Base-by-base conservation (phyloP, 2,888 invertebrate genomes). In the Piscicola geometra region DNA sequence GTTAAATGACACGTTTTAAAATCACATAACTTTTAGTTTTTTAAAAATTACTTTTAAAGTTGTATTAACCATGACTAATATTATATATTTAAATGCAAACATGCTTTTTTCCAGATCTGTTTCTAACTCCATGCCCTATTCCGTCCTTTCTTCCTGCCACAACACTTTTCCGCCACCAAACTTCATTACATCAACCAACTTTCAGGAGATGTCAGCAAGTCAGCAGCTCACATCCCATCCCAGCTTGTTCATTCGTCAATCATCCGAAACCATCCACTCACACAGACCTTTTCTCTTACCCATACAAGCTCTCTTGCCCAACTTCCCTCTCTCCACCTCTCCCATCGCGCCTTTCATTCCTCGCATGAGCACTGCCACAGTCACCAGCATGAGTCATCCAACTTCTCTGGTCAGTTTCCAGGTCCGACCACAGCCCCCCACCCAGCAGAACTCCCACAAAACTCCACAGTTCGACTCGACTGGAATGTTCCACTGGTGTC, bases 401-500 rank as follows among this genome's bases (percentile, higher is more conserved):
- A 56, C 56, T 1, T 56, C 41, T 1, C 32, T 73, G 25, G 56
- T 73, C 33, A 73, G 73, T 30, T 28, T 21, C 41, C 73, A 56
- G n/a, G 67, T 67, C 21, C 3, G 30, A 5, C 18, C 32, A 33
- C 60, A 25, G 0, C 73, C 73, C n/a, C n/a, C 60, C 5, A 15
- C 21, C 60, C n/a, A 15, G 3, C 60, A 56, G 25, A 25, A 18
- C 12, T 3, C 21, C n/a, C 21, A 25, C 3, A 25, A 5, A 5
- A 56, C 12, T 5, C 15, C 60, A 3, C 52, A 73, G 76, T 86
- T 99, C 88, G 99, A 99, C 88, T 96, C 96, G 81, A 99, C 99
- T 80, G 99, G 99, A 80, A 99, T 99, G 99, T 99, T 99, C 88
- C 98, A 99, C 86, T 99, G 99, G 99, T 96, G 97, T 86, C 96